Evolutionary conservation across 2,888 invertebrate species (phyloP).

Genomic region (Agapetus fuscipes): DNA sequence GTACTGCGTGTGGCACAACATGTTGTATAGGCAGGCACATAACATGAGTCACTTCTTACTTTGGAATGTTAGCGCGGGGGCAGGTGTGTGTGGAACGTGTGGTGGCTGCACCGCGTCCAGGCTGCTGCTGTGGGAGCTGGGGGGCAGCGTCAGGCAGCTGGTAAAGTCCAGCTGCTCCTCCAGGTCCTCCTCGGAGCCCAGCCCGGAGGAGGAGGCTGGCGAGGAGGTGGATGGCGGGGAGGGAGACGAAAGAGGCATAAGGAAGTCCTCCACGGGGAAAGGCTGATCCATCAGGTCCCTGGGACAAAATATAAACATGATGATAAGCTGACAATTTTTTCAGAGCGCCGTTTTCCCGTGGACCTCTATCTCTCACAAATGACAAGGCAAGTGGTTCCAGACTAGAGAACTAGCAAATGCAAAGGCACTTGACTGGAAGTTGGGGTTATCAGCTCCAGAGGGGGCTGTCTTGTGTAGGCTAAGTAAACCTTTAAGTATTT

Average conservation of each 20-base stretch:
- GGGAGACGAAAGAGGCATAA: constrained; percentile 26
- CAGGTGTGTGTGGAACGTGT: background rate
- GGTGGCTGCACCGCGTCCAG: background rate
- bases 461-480: too few relatives aligned
- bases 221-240: constrained; percentile 23
- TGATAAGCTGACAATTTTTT: background rate
- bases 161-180: constrained; percentile 1
- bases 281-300: constrained; percentile 42
- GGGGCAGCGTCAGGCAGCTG: constrained; percentile 9
- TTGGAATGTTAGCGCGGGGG: constrained; percentile 16
- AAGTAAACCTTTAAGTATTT: too few relatives aligned
- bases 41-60: too few relatives aligned
- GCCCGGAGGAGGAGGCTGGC: constrained; percentile 18
- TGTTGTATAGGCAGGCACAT: too few relatives aligned
- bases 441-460: too few relatives aligned
- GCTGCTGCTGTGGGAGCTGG: background rate
- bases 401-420: too few relatives aligned
- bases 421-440: too few relatives aligned
- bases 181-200: background rate
- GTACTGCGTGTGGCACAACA: too few relatives aligned
- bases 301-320: background rate
- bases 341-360: background rate
- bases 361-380: background rate
- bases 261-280: constrained; percentile 36
- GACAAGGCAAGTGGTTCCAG: too few relatives aligned